Percentiles rank a stretch among this genome's conserved stretches.
These are phyloP conservation scores for Ianthella basta DNA, from an alignment of 37 sponge, comb jelly and placozoan genomes.

Conservation along the genomic window DNA sequence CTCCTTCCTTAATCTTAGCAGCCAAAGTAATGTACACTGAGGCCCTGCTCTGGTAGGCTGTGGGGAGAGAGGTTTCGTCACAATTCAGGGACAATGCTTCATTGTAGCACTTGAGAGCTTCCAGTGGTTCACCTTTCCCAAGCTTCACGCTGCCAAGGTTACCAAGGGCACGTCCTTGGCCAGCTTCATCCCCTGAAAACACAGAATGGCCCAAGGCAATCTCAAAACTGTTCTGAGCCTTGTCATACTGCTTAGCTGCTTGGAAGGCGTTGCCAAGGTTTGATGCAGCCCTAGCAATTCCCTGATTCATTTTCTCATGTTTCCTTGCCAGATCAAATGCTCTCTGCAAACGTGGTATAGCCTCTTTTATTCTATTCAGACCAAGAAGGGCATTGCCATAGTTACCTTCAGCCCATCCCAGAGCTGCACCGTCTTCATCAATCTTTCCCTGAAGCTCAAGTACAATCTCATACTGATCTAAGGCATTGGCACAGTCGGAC, in stretches of 20 bases:
- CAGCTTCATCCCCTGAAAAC: conserved; percentile 56
- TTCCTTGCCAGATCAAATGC: conserved; percentile 52
- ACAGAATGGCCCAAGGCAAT: conserved; percentile 68
- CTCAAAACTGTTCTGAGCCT: conserved; percentile 66
- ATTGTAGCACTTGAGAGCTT: conserved; percentile 56
- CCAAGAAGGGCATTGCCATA: conserved; percentile 77
- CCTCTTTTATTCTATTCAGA: conserved; percentile 47
- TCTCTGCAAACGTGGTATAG: conserved; percentile 52
- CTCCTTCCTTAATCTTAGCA: background rate
- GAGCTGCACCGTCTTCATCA: conserved; percentile 37
- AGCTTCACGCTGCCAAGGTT: conserved; percentile 74
- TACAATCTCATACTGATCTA: conserved; percentile 54
- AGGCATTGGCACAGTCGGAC: conserved; percentile 49
- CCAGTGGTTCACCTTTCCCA: conserved; percentile 36
- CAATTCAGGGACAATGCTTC: conserved; percentile 51
- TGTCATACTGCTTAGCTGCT: conserved; percentile 39
- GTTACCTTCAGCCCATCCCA: conserved; percentile 81
- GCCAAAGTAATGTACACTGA: conserved; percentile 66
- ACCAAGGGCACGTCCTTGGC: conserved; percentile 68
- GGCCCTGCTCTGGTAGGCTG: conserved; percentile 70
- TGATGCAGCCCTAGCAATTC: conserved; percentile 63
- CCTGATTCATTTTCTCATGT: conserved; percentile 50
- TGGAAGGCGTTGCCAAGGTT: conserved; percentile 80
- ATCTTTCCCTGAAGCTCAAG: conserved; percentile 43
- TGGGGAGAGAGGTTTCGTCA: conserved; percentile 47